These are phyloP conservation scores for Agapostemon virescens DNA, from an alignment of 2,888 invertebrate genomes.

Conservation along the genomic window DNA sequence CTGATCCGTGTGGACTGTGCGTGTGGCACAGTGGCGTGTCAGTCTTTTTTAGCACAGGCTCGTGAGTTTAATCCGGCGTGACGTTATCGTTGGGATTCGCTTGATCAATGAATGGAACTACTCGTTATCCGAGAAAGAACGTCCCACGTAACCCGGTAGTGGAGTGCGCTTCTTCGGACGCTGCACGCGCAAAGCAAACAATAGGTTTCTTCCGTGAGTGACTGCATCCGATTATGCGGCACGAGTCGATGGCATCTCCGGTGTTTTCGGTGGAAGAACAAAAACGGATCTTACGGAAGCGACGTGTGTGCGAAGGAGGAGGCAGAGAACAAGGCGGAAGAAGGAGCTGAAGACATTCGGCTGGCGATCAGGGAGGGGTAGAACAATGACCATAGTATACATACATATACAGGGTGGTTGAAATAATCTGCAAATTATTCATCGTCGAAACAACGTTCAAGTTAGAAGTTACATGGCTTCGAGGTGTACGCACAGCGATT, in stretches of 20 bases:
- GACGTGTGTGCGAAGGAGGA: constrained; percentile 23
- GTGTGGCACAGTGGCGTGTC: background rate
- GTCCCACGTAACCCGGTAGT: constrained; percentile 30
- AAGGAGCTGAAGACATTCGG: constrained; percentile 37
- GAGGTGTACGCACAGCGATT: no score
- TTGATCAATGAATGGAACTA: constrained; percentile 8
- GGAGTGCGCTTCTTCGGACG: constrained; percentile 11
- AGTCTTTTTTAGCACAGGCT: background rate
- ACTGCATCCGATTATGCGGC: constrained; percentile 47
- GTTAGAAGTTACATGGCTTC: no score
- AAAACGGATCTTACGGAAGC: constrained; percentile 52
- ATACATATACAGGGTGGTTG: constrained; percentile 34
- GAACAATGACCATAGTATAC: constrained; percentile 61
- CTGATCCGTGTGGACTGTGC: background rate
- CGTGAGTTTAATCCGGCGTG: background rate
- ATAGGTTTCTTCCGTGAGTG: constrained; percentile 46
- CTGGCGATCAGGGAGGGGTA: constrained; percentile 47
- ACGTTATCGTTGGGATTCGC: background rate
- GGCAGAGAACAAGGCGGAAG: background rate
- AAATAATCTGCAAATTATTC: background rate
- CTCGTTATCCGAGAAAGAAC: constrained; percentile 24
- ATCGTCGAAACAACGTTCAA: background rate
- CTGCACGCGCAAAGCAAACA: constrained; percentile 39
- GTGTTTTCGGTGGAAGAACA: constrained; percentile 49
- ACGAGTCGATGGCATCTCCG: constrained; percentile 39